Evolutionary conservation across 2,888 invertebrate species (phyloP), one percentile per base, ranked within the genome.

Genomic region (Diogma glabrata): DNA sequence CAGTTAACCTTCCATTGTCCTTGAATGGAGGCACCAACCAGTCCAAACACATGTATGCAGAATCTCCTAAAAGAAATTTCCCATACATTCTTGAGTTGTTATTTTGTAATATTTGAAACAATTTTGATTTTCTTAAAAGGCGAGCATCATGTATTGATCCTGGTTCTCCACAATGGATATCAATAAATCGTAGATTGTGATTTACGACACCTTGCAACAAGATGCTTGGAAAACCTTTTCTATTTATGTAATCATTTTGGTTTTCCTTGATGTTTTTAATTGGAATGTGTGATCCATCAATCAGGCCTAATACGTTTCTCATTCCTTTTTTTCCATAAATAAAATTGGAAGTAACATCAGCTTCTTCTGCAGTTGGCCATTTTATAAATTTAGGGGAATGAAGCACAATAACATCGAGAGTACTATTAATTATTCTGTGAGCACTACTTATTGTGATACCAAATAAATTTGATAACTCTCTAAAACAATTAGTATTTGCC

Each of bases 171-270:
- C 58, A 59, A 46, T 52, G 58, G 5, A 62, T 52, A 49, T 60
- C 58, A 12, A 57, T 56, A 48, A 61, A 60, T 10, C 49, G 56
- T 51, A 59, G 61, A n/a, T 58, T 51, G 1, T 53, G 53, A 55
- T 59, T 58, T 10, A 59, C 58, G 12, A 61, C 59, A 28, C 54
- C 60, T 53, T 61, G 60, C n/a, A 63, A 26, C 12, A 57, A 36
- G 6, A 61, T 49, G 20, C 55, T 58, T 36, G 57, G 57, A 6
- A 33, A 47, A 7, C 54, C 45, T 30, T 59, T 56, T 38, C 55
- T 28, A 46, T 58, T 58, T 12, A 40, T 40, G 40, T 20, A 19
- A n/a, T 40, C 20, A 10, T 19, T 40, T 10, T 40, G 12, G 10
- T 12, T n/a, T 10, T 40, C 19, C n/a, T 12, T 19, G n/a, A n/a